phyloP scores from a whole-genome alignment of 2,888 invertebrate species.

The Cheilosia soror region DNA sequence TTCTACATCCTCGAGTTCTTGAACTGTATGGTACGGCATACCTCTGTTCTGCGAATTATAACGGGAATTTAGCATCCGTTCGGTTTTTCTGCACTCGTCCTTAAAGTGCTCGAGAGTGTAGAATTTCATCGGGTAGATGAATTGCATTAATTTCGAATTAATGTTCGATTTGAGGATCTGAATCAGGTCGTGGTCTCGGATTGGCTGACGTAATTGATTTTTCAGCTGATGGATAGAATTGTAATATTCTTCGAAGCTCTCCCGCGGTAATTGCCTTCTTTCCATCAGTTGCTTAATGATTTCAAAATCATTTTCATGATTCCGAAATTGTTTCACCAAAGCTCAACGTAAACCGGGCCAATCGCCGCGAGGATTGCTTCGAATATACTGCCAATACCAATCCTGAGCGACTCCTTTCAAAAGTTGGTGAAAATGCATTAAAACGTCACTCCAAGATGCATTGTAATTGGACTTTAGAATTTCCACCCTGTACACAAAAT shows the following conservation, averaged over 20 bases:
- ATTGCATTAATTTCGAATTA: conserved; percentile 7
- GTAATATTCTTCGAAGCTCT: conserved; percentile 11
- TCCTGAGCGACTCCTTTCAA: conserved; percentile 7
- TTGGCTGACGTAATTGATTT: conserved; percentile 18
- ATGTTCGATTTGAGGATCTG: conserved; percentile 20
- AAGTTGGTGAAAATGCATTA: conserved; percentile 6
- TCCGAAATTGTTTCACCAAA: conserved; percentile 7
- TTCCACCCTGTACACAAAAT: too few relatives aligned
- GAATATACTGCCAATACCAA: conserved; percentile 23
- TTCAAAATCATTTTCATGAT: conserved; percentile 24
- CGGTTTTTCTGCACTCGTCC: conserved; percentile 12
- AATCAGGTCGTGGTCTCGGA: conserved; percentile 18
- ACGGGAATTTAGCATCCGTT: conserved; percentile 3
- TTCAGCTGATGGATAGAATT: background rate
- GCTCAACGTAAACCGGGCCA: conserved; percentile 4
- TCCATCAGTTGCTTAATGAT: conserved; percentile 19
- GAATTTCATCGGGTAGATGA: conserved; percentile 12
- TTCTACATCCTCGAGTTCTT: background rate
- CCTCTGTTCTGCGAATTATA: background rate
- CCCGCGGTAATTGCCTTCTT: conserved; percentile 16
- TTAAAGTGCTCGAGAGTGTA: conserved; percentile 16
- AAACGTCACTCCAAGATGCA: conserved; percentile 19
- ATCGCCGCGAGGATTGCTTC: background rate
- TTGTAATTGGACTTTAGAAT: background rate
- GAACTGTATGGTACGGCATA: background rate